Evolutionary conservation across 1,140 invertebrate species (phyloP).

Genomic region (Pissodes strobi): DNA sequence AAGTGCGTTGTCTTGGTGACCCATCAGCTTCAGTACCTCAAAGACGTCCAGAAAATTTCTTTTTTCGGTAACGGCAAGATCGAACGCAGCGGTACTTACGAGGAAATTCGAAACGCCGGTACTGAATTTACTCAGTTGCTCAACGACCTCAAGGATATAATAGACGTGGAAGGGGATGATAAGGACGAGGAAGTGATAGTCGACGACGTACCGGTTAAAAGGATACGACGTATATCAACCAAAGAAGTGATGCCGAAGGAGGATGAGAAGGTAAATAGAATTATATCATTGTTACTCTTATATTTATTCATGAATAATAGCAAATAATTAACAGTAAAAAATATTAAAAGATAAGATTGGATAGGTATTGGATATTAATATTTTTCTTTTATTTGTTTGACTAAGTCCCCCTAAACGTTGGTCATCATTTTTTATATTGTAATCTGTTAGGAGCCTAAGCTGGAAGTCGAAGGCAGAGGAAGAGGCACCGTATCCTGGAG

Average conservation of each 20-base stretch:
- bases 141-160: conserved; percentile 54
- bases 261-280: conserved; percentile 17
- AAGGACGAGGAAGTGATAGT: conserved; percentile 24
- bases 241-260: conserved; percentile 49
- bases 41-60: conserved; percentile 72
- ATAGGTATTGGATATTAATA: too few species aligned
- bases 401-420: too few species aligned
- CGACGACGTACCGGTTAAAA: conserved; percentile 52
- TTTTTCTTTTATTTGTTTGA: too few species aligned
- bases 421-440: too few species aligned
- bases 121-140: conserved; percentile 61
- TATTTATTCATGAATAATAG: too few species aligned
- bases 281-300: too few species aligned
- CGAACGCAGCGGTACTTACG: conserved; percentile 59
- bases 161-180: conserved; percentile 45
- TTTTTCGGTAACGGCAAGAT: conserved; percentile 65
- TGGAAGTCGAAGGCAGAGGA: conserved; percentile 42
- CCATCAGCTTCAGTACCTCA: conserved; percentile 86
- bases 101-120: conserved; percentile 53
- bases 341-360: too few species aligned
- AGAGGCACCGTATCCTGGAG: conserved; percentile 24
- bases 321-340: too few species aligned
- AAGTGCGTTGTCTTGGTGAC: conserved; percentile 82
- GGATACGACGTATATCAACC: conserved; percentile 59
- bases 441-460: conserved; percentile 11